Evolutionary conservation across 1,140 invertebrate genomes (phyloP), one percentile per base, ranked within the genome.

Genomic region (Archegozetes longisetosus): DNA sequence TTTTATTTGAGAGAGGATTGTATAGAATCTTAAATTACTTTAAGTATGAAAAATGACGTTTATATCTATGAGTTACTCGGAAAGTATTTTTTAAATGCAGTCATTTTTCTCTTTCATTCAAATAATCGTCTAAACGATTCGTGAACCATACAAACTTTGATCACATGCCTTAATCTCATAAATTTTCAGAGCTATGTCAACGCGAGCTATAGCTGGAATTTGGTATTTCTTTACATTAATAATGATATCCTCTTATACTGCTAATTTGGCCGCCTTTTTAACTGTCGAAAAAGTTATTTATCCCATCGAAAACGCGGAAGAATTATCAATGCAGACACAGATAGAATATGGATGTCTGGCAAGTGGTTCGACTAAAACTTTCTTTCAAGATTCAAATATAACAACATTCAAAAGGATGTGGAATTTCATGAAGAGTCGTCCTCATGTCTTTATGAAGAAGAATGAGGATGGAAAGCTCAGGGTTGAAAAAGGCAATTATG

Each of bases 381-480:
- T 76, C 59, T 74, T 72, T 46, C 64, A 70, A 84, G 86, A 89
- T 70, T 91, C 88, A 17, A 90, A 88, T 72, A 86, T 91, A 68
- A 85, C 86, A 0, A 78, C 80, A 0, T 90, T 86, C 68, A 78
- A 81, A 70, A 73, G 75, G 60, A 88, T 94, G 85, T 87, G 83
- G 80, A 78, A 82, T 14, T 79, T 84, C 51, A 98, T 90, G 87
- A 76, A 78, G 55, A 78, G 82, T 20, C 77, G 82, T 51, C 88
- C 88, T 0, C 79, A 80, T 0, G 88, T 92, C 0, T 92, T 90
- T 65, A 83, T 85, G 0, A 76, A 78, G 25, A 79, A 71, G 23
- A 91, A 89, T 64, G 76, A 80, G n/a, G 86, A 90, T 69, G 93
- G 93, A 1, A 84, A 91, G 0, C 80, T 85, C 64, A 75, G 85